phyloP scores from a whole-genome alignment of 2,888 invertebrate genomes.

The Cephus rjabovi region DNA sequence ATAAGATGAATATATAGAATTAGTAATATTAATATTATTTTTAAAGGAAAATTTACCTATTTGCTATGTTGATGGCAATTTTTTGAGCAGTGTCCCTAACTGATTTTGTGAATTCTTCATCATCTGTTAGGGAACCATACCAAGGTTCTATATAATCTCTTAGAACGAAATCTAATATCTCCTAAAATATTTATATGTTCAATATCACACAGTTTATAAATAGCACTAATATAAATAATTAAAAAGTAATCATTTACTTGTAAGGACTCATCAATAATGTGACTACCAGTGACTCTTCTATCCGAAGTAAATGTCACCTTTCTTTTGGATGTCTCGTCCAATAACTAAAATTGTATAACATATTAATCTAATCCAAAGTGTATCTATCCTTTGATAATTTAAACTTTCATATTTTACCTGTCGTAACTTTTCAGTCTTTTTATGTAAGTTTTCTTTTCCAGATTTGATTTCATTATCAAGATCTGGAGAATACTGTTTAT shows the following conservation, averaged over 20 bases:
- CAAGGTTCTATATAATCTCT: slow-evolving; percentile 86
- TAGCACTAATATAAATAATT: not conserved
- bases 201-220: not conserved
- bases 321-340: slow-evolving; percentile 53
- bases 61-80: slow-evolving; percentile 74
- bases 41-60: slow-evolving; percentile 63
- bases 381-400: slow-evolving; percentile 33
- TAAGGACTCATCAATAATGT: slow-evolving; percentile 86
- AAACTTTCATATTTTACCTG: slow-evolving; percentile 42
- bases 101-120: slow-evolving; percentile 80
- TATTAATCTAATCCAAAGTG: slow-evolving; percentile 10
- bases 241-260: slow-evolving; percentile 67
- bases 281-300: slow-evolving; percentile 83
- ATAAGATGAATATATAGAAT: not conserved
- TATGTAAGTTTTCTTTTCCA: slow-evolving; percentile 58
- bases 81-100: slow-evolving; percentile 79
- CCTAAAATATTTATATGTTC: slow-evolving; percentile 52
- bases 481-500: slow-evolving; percentile 55
- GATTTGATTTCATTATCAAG: slow-evolving; percentile 55
- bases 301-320: slow-evolving; percentile 67
- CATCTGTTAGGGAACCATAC: slow-evolving; percentile 76
- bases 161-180: slow-evolving; percentile 83
- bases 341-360: slow-evolving; percentile 37
- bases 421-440: slow-evolving; percentile 61
- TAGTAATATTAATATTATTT: not conserved